These are phyloP conservation scores for Scaptomyza tumidula DNA, from an alignment of 2,888 invertebrate genomes.

Conservation along the genomic window DNA sequence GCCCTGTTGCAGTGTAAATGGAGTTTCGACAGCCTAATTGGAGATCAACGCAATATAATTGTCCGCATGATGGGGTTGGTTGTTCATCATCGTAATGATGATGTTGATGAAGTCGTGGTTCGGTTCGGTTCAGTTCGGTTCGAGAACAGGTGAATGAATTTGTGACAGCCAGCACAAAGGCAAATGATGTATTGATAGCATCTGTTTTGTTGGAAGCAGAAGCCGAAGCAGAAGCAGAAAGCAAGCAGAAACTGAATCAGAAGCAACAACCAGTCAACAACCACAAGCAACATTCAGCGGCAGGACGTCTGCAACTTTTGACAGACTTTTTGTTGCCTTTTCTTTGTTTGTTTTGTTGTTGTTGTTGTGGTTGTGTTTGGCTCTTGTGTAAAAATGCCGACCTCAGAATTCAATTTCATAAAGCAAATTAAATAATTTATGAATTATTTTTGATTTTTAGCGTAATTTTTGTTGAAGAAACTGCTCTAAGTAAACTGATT, in stretches of 20 bases:
- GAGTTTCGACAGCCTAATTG: slow-evolving; percentile 81
- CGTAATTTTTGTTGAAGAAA: background rate
- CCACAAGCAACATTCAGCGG: slow-evolving; percentile 47
- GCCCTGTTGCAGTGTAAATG: slow-evolving; percentile 76
- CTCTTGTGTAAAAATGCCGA: slow-evolving; percentile 17
- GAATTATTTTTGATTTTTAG: background rate
- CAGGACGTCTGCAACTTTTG: slow-evolving; percentile 69
- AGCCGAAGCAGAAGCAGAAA: slow-evolving; percentile 28
- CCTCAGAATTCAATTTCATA: slow-evolving; percentile 5
- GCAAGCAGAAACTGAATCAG: slow-evolving; percentile 41
- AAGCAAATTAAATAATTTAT: background rate
- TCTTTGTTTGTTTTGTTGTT: slow-evolving; percentile 16
- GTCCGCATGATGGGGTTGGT: slow-evolving; percentile 52
- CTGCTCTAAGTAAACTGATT: background rate
- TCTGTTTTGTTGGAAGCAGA: slow-evolving; percentile 74
- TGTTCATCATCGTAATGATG: slow-evolving; percentile 34
- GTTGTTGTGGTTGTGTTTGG: background rate
- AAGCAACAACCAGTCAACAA: slow-evolving; percentile 44
- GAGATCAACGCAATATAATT: slow-evolving; percentile 78
- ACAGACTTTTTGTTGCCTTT: slow-evolving; percentile 55
- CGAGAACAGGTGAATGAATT: slow-evolving; percentile 79
- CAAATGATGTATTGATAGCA: slow-evolving; percentile 80
- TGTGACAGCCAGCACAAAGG: slow-evolving; percentile 74
- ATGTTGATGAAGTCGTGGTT: slow-evolving; percentile 70
- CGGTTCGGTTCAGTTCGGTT: slow-evolving; percentile 20